A percentile compares a stretch with the other conserved stretches of the same genome.
Conservation (phyloP, 2,888 invertebrate genomes). For the Dromius quadrimaculatus region DNA sequence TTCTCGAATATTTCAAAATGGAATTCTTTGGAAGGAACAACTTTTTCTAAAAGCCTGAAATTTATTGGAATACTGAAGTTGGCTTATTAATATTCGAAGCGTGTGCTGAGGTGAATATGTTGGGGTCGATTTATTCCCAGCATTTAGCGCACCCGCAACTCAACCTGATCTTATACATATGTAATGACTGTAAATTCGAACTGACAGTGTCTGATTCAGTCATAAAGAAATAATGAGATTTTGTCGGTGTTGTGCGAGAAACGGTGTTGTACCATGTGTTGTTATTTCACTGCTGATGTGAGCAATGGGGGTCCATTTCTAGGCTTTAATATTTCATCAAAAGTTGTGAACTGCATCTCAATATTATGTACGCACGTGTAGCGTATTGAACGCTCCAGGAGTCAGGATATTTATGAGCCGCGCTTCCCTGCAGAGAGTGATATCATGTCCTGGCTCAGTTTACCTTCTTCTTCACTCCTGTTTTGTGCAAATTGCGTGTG, state of each 20-base stretch:
- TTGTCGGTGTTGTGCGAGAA: too few relatives aligned
- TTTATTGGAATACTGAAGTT: too few relatives aligned
- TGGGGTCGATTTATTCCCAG: constrained; percentile 18
- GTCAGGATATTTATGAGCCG: constrained; percentile 8
- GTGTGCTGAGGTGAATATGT: neutral
- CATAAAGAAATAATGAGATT: too few relatives aligned
- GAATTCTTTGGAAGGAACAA: too few relatives aligned
- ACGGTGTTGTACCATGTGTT: too few relatives aligned
- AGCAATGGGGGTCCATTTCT: too few relatives aligned
- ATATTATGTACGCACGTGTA: too few relatives aligned
- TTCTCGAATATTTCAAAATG: too few relatives aligned
- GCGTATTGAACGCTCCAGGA: neutral
- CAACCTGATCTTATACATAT: constrained; percentile 5
- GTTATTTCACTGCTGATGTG: too few relatives aligned
- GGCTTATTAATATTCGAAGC: constrained; percentile 6
- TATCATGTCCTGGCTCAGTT: neutral
- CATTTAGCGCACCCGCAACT: constrained; percentile 21
- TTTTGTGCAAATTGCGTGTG: constrained; percentile 11
- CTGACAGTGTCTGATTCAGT: constrained; percentile 3
- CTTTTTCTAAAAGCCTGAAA: too few relatives aligned
- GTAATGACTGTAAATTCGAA: neutral
- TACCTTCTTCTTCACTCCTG: neutral
- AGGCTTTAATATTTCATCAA: too few relatives aligned
- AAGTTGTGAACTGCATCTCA: too few relatives aligned
- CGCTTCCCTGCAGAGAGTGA: neutral